Percentiles rank a stretch among this genome's conserved stretches.
These are phyloP conservation scores for Macaca nemestrina DNA, from an alignment of 2,113 vertebrate species.

Conservation along the genomic window DNA sequence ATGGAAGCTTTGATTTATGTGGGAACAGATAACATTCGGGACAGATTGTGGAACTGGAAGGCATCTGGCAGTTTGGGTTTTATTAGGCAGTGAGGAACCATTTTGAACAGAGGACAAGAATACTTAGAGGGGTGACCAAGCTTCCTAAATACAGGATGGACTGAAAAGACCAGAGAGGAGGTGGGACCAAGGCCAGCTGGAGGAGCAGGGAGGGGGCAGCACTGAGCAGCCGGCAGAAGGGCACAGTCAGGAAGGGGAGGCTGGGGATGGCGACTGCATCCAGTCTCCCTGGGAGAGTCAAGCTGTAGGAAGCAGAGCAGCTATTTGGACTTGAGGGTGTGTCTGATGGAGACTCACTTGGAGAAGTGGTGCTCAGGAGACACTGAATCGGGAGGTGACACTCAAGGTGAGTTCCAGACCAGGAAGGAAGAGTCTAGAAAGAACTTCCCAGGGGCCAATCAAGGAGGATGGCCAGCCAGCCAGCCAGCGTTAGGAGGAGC, in stretches of 20 bases:
- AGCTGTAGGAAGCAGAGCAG: background rate
- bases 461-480: background rate
- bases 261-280: fast-evolving
- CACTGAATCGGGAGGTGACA: background rate
- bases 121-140: too few species aligned
- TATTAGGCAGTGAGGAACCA: background rate
- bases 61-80: background rate
- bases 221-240: background rate
- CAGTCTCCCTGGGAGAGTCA: background rate
- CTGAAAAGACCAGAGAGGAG: background rate
- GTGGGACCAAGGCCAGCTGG: too few species aligned
- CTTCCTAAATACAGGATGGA: background rate
- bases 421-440: background rate
- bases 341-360: background rate
- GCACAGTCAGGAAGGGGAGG: background rate
- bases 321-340: background rate
- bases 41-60: background rate
- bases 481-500: background rate
- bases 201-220: background rate
- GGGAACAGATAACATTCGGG: background rate
- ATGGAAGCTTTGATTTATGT: background rate
- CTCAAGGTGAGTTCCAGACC: background rate
- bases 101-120: background rate
- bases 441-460: background rate
- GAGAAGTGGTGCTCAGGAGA: background rate